Evolutionary conservation across 1,140 invertebrate species (phyloP).

Genomic region (Ceratosolen fusciceps): DNA sequence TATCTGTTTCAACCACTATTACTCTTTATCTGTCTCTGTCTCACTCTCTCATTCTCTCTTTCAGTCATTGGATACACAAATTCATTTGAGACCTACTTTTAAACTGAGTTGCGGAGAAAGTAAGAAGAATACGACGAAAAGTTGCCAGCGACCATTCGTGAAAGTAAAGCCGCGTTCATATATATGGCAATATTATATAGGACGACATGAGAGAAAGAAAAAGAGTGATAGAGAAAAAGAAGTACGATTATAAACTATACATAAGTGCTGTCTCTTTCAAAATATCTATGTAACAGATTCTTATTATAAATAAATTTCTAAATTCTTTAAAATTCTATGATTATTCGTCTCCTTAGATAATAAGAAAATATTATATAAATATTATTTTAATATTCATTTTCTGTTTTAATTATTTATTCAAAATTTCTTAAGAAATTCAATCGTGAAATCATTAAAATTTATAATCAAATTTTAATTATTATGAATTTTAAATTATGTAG

Average conservation of each 20-base stretch:
- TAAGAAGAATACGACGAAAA: slow-evolving; percentile 62
- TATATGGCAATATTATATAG: slow-evolving; percentile 60
- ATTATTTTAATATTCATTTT: no score
- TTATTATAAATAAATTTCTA: not conserved
- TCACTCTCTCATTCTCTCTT: slow-evolving; percentile 8
- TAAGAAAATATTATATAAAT: no score
- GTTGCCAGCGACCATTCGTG: slow-evolving; percentile 63
- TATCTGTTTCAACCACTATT: no score
- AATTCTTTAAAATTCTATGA: no score
- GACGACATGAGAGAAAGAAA: slow-evolving; percentile 46
- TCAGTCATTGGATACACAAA: slow-evolving; percentile 46
- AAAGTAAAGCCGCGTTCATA: slow-evolving; percentile 65
- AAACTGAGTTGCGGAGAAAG: slow-evolving; percentile 62
- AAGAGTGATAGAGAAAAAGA: not conserved
- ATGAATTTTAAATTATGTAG: no score
- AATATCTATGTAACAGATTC: not conserved
- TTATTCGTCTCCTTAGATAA: no score
- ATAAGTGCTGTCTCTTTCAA: not conserved
- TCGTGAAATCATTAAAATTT: no score
- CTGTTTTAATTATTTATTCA: no score
- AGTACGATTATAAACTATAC: not conserved
- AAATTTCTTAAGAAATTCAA: no score
- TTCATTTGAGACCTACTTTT: slow-evolving; percentile 69
- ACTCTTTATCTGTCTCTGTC: not conserved
- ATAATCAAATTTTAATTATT: no score